Base-by-base conservation (phyloP, 2,797 vertebrate species). In the Amphiprion clarkii region DNA sequence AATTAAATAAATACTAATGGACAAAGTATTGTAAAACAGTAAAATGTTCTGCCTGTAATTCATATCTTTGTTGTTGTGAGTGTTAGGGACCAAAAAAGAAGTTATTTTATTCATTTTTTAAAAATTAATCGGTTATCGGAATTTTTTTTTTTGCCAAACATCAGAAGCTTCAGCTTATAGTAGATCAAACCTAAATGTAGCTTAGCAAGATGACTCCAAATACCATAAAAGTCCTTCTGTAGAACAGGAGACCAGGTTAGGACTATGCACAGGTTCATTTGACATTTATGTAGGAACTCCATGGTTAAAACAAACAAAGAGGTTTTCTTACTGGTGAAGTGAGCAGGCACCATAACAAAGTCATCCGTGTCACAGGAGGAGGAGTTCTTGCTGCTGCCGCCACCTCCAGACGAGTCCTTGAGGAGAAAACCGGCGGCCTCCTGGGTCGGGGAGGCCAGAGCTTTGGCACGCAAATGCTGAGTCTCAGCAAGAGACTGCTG, bases 341-440 rank as follows among this genome's bases (percentile, higher is more conserved):
- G 96, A 78, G 96, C 97, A 0, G 98, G 98, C 80, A 99, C 98
- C 94, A 99, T 97, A 61, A 99, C 98, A 12, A 99, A 99, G 92
- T 99, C 98, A 1, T 99, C 98, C 0, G 96, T 98, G 94, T 99
- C 98, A 42, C 97, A 99, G 59, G 98, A 99, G 0, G 97, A 99
- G 0, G 97, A 99, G 86, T 97, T 97, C 92, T 99, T 99, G 93
- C 98, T 99, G 95, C 96, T 97, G 42, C 94, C 96, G 0, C 91
- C 96, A 0, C 97, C 94, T 25, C 92, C 95, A 8, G 89, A 97
- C 0, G 97, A 97, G 25, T 97, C 98, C 78, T 96, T 95, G 0
- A 97, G 96, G 70, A 97, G 94, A 85, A 96, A 97, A 49, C 95
- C 96, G 0, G 96, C 72, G 0, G 96, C 92, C 49, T 97, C 97